These are phyloP conservation scores for Gambelia wislizenii DNA, from an alignment of 2,797 vertebrate species.

Conservation along the genomic window DNA sequence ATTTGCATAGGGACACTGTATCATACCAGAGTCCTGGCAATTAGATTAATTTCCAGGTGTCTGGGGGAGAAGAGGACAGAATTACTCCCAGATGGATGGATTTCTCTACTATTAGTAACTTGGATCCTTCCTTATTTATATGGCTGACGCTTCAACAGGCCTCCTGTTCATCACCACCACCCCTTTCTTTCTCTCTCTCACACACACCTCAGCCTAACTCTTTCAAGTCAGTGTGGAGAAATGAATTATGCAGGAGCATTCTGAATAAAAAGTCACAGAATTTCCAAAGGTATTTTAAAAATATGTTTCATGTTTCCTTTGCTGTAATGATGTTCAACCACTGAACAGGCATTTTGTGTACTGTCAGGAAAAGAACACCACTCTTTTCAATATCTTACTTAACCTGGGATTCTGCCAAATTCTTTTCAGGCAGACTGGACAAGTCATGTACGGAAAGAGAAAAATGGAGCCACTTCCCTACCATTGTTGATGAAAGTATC, in stretches of 20 bases:
- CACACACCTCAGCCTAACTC: background rate
- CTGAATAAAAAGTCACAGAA: background rate
- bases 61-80: too few relatives aligned
- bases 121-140: too few relatives aligned
- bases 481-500: background rate
- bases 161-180: background rate
- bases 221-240: background rate
- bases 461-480: slow-evolving; percentile 11
- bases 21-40: too few relatives aligned
- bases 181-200: background rate
- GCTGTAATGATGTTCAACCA: background rate
- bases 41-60: too few relatives aligned
- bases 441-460: background rate
- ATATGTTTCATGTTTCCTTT: background rate
- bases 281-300: background rate
- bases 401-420: background rate
- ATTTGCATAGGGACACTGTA: too few relatives aligned
- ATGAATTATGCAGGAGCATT: background rate
- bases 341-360: background rate
- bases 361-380: background rate
- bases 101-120: too few relatives aligned
- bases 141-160: too few relatives aligned
- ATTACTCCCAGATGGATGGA: too few relatives aligned
- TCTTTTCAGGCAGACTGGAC: background rate
- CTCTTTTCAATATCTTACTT: background rate